Evolutionary conservation across 37 sponge, comb jelly and placozoan species (phyloP).

Genomic region (Beroe forskalii): DNA sequence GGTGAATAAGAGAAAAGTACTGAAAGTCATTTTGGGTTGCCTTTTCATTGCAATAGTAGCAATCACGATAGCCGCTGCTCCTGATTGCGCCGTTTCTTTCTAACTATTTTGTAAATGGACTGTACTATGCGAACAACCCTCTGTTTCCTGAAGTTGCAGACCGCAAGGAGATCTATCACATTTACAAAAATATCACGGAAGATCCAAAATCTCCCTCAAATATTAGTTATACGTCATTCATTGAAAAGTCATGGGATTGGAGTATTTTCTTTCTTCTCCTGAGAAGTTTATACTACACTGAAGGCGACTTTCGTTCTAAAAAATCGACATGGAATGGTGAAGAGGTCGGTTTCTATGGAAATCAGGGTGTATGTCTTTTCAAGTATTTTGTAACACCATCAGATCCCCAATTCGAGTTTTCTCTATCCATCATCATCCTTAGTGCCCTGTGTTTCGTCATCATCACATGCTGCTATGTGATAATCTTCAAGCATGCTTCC

Average conservation of each 20-base stretch:
- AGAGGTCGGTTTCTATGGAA: slow-evolving; percentile 51
- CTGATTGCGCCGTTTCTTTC: not conserved
- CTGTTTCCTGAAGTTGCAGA: not conserved
- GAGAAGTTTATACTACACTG: too few relatives aligned
- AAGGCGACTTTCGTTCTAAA: too few relatives aligned
- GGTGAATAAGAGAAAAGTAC: not conserved
- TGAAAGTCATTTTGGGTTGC: not conserved
- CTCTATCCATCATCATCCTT: not conserved
- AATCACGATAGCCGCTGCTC: not conserved
- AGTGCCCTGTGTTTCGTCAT: slow-evolving; percentile 10
- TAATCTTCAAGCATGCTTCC: slow-evolving; percentile 15
- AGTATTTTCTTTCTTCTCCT: too few relatives aligned
- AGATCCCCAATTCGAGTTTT: slow-evolving; percentile 23
- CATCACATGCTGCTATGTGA: not conserved
- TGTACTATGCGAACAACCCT: not conserved
- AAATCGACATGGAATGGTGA: too few relatives aligned
- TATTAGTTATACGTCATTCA: too few relatives aligned
- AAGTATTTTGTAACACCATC: slow-evolving; percentile 30
- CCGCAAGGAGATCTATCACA: not conserved
- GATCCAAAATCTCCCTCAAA: too few relatives aligned
- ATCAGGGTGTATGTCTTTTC: slow-evolving; percentile 48
- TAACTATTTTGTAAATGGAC: slow-evolving; percentile 48
- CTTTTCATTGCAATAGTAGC: not conserved
- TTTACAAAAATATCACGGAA: not conserved
- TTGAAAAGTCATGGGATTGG: too few relatives aligned